A percentile compares a stretch with the other conserved stretches of the same genome.
Evolutionary conservation across 1,140 invertebrate species (phyloP).

Genomic region (Hesperophylax magnus): DNA sequence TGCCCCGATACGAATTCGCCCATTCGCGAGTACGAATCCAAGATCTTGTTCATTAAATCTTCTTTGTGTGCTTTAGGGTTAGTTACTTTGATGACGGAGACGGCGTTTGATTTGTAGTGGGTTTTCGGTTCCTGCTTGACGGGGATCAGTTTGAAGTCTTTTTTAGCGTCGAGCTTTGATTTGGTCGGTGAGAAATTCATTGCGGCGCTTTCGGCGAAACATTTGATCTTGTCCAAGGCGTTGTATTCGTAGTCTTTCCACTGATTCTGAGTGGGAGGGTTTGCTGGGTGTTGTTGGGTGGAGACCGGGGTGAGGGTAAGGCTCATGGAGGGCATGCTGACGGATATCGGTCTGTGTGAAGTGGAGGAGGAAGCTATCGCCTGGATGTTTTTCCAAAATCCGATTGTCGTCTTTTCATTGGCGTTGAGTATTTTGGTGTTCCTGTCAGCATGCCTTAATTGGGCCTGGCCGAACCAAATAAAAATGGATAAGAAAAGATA

Average conservation of each 20-base stretch:
- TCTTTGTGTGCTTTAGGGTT: slow-evolving; percentile 15
- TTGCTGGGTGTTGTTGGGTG: slow-evolving; percentile 58
- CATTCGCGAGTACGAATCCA: slow-evolving; percentile 68
- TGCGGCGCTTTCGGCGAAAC: slow-evolving; percentile 68
- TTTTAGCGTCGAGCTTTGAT: slow-evolving; percentile 62
- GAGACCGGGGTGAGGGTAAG: slow-evolving; percentile 66
- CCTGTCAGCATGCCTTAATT: slow-evolving; percentile 1
- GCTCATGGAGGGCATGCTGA: slow-evolving; percentile 67
- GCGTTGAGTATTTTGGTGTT: slow-evolving; percentile 44
- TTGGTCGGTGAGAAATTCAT: slow-evolving; percentile 65
- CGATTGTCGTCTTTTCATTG: slow-evolving; percentile 55
- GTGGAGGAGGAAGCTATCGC: slow-evolving; percentile 61
- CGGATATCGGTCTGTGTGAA: slow-evolving; percentile 58
- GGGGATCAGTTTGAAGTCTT: slow-evolving; percentile 63
- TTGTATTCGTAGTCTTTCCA: slow-evolving; percentile 65
- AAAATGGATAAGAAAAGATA: slow-evolving; percentile 40
- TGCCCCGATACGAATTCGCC: slow-evolving; percentile 67
- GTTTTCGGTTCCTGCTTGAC: slow-evolving; percentile 63
- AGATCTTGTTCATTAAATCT: slow-evolving; percentile 60
- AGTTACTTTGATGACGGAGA: slow-evolving; percentile 49
- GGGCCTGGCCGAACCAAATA: slow-evolving; percentile 58
- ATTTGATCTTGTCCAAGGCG: slow-evolving; percentile 69
- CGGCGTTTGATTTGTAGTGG: slow-evolving; percentile 38
- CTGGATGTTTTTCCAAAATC: slow-evolving; percentile 64
- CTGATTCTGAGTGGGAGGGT: slow-evolving; percentile 61